phyloP scores from a whole-genome alignment of 2,888 invertebrate species.

The Pardosa pseudoannulata region DNA sequence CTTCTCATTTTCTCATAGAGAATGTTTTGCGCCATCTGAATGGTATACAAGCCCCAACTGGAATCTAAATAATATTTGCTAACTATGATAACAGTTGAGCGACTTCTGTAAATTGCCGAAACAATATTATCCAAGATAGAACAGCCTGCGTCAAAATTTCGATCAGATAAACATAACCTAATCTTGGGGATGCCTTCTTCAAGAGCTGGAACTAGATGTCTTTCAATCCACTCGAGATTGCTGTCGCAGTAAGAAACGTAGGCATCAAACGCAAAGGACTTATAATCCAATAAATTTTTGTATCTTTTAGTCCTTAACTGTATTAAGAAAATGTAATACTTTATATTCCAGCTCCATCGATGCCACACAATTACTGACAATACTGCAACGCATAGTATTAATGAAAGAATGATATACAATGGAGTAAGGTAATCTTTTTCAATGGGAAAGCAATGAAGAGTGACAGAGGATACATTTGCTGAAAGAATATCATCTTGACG shows the following conservation, averaged over 20 bases:
- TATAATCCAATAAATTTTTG: background rate
- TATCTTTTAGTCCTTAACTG: conserved; percentile 18
- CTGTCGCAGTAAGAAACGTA: conserved; percentile 85
- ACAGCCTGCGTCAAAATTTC: conserved; percentile 85
- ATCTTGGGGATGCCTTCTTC: conserved; percentile 80
- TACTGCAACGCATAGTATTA: background rate
- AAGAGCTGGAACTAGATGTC: conserved; percentile 82
- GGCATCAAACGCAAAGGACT: conserved; percentile 81
- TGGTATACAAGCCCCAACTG: conserved; percentile 86
- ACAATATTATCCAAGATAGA: conserved; percentile 85
- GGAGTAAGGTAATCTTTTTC: background rate
- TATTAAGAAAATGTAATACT: background rate
- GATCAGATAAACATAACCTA: conserved; percentile 84
- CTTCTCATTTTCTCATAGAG: conserved; percentile 79
- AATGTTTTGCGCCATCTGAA: conserved; percentile 83
- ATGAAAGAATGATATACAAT: background rate
- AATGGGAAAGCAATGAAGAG: conserved; percentile 10
- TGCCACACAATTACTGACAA: background rate
- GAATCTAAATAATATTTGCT: conserved; percentile 83
- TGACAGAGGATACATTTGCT: background rate
- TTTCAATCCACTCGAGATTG: conserved; percentile 83
- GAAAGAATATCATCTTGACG: background rate
- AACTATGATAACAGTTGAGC: conserved; percentile 82
- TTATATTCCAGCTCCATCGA: conserved; percentile 39
- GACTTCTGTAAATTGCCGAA: conserved; percentile 83